These are phyloP conservation scores for Agelastica alni DNA, from an alignment of 2,888 invertebrate genomes.

Conservation along the genomic window DNA sequence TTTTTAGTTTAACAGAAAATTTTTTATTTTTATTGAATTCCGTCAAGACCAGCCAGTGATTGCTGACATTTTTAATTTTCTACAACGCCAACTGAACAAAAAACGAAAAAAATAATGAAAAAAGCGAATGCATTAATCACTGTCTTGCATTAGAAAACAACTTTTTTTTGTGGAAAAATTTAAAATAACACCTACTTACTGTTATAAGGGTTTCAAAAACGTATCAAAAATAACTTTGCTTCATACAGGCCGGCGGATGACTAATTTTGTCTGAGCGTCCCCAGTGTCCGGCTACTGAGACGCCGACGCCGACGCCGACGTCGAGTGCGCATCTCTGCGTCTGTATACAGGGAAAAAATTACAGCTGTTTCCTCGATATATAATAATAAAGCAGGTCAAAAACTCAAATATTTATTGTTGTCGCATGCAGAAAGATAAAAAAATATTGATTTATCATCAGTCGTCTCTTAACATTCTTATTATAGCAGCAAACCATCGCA, in stretches of 20 bases:
- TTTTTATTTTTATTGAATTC: conserved; percentile 10
- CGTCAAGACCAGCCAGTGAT: background rate
- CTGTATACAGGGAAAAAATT: conserved; percentile 24
- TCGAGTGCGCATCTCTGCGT: conserved; percentile 30
- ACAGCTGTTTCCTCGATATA: too few relatives aligned
- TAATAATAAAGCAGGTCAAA: too few relatives aligned
- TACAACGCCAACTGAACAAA: background rate
- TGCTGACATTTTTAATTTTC: background rate
- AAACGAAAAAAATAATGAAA: background rate
- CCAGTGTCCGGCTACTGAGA: conserved; percentile 45
- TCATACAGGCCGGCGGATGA: conserved; percentile 51
- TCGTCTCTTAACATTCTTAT: too few relatives aligned
- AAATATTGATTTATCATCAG: too few relatives aligned
- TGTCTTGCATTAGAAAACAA: background rate
- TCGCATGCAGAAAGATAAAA: too few relatives aligned
- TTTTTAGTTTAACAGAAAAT: conserved; percentile 26
- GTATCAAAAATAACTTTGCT: conserved; percentile 33
- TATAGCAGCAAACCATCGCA: too few relatives aligned
- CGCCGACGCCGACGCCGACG: conserved; percentile 38
- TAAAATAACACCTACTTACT: conserved; percentile 20
- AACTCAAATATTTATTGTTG: too few relatives aligned
- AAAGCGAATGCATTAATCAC: background rate
- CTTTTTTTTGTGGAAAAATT: background rate
- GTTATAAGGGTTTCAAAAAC: conserved; percentile 19
- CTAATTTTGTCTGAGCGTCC: conserved; percentile 49